Evolutionary conservation across 1,140 invertebrate genomes (phyloP), one percentile per base, ranked within the genome.

Genomic region (Grapholita molesta): DNA sequence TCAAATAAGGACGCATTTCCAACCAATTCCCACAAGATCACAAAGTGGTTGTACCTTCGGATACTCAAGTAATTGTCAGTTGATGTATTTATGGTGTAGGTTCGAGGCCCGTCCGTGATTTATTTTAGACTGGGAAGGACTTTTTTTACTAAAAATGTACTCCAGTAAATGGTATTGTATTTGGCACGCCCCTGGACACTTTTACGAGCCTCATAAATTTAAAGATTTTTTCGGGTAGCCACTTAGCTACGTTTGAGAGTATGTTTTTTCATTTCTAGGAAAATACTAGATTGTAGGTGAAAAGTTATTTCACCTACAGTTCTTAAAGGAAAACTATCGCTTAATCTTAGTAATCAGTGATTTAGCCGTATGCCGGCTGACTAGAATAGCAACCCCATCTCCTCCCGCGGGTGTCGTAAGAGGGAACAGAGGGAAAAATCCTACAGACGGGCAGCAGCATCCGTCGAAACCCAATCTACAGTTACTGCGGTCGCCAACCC

Each of bases 51-150:
- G 12, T 65, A 35, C 18, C 52, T 32, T 64, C 32, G 15, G 67
- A 61, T 68, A 68, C 67, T 68, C 67, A 68, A 68, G 67, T 68
- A 68, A 68, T 68, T 68, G 67, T 68, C 67, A 57, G 67, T 33
- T 68, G 67, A 68, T 68, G 55, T 68, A 68, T 68, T 68, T 68
- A 68, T 61, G 67, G 67, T 24, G 24, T 25, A 57, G 30, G 69
- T 66, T 66, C 64, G 24, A 64, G 55, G 48, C 69, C 53, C 30
- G 18, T 25, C 55, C 64, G 69, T 70, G 65, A 66, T 70, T 70
- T 70, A 66, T 70, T 28, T 28, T 28, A 12, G 11, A 3, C 55
- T 8, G 55, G 7, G 15, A 32, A 61, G 55, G 24, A 32, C 55
- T 61, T 61, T 61, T 57, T 61, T 55, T 25, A 61, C 55, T 61